These are phyloP conservation scores for Erebia aethiops DNA, from an alignment of 2,888 invertebrate species.

Conservation along the genomic window DNA sequence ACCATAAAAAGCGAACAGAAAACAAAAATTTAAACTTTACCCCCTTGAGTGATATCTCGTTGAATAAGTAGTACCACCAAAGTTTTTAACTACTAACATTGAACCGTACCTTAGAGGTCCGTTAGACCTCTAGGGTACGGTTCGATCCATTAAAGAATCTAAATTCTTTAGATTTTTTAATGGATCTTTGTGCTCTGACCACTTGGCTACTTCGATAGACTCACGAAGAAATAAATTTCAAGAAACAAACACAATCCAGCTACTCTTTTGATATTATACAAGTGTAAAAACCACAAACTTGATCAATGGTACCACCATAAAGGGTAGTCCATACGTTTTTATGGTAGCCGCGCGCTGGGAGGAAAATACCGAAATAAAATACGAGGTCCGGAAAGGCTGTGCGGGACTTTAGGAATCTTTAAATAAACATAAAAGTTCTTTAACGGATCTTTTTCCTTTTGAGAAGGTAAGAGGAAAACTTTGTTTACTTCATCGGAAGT, in stretches of 20 bases:
- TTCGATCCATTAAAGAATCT: too few species aligned
- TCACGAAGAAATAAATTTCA: background rate
- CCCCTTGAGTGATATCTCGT: too few species aligned
- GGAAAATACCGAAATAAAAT: slow-evolving; percentile 59
- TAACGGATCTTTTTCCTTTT: slow-evolving; percentile 25
- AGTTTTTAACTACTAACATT: too few species aligned
- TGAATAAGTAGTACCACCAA: too few species aligned
- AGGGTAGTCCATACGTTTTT: slow-evolving; percentile 53
- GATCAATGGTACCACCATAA: slow-evolving; percentile 66
- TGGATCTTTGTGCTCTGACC: background rate
- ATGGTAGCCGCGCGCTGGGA: slow-evolving; percentile 60
- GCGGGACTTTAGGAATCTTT: slow-evolving; percentile 45
- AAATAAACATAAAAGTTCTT: slow-evolving; percentile 33
- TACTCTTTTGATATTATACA: background rate
- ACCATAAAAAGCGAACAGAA: too few species aligned
- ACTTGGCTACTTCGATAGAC: background rate
- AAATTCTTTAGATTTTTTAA: too few species aligned
- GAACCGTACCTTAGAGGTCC: too few species aligned
- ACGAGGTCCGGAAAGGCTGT: slow-evolving; percentile 55
- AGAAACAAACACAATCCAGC: background rate
- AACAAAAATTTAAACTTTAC: too few species aligned
- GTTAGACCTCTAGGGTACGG: too few species aligned
- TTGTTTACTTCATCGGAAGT: background rate
- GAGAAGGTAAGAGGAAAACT: background rate
- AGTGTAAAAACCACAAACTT: slow-evolving; percentile 60